Evolutionary conservation across 2,888 invertebrate species (phyloP).

Genomic region (Acleris sparsana): DNA sequence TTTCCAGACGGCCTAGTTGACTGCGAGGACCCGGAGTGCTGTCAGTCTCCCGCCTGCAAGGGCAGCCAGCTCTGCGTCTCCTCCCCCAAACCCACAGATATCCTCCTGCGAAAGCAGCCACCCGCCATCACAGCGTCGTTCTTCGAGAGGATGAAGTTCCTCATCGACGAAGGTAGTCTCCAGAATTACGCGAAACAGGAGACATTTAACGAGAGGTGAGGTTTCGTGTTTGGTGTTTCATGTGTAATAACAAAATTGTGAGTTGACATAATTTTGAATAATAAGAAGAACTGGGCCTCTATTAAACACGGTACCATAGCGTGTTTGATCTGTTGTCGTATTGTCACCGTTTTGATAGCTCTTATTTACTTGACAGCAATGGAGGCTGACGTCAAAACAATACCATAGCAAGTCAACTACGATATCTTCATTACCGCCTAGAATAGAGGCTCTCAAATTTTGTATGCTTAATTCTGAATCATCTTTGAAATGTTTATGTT

Average conservation of each 20-base stretch:
- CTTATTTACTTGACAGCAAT: too few relatives aligned
- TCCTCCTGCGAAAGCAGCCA: conserved; percentile 96
- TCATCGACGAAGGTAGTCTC: conserved; percentile 98
- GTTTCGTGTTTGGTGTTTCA: conserved; percentile 66
- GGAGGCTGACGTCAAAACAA: too few relatives aligned
- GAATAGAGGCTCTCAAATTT: too few relatives aligned
- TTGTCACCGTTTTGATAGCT: too few relatives aligned
- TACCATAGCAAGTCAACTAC: too few relatives aligned
- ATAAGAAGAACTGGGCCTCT: too few relatives aligned
- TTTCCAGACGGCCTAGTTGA: conserved; percentile 96
- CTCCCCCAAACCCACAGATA: conserved; percentile 97
- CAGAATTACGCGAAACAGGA: conserved; percentile 98
- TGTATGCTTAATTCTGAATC: too few relatives aligned
- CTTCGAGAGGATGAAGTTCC: conserved; percentile 98
- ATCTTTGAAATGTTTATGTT: background rate
- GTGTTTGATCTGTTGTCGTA: too few relatives aligned
- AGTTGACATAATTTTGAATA: background rate
- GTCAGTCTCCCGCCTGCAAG: conserved; percentile 91
- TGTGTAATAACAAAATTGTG: conserved; percentile 38
- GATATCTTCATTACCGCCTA: too few relatives aligned
- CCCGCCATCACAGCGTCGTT: conserved; percentile 98
- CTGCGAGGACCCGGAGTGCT: conserved; percentile 99
- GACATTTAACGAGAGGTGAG: conserved; percentile 98
- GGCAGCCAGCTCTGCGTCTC: conserved; percentile 96
- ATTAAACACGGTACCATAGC: too few relatives aligned